Conservation (phyloP, 2,888 invertebrate genomes). For the Mystacides longicornis region DNA sequence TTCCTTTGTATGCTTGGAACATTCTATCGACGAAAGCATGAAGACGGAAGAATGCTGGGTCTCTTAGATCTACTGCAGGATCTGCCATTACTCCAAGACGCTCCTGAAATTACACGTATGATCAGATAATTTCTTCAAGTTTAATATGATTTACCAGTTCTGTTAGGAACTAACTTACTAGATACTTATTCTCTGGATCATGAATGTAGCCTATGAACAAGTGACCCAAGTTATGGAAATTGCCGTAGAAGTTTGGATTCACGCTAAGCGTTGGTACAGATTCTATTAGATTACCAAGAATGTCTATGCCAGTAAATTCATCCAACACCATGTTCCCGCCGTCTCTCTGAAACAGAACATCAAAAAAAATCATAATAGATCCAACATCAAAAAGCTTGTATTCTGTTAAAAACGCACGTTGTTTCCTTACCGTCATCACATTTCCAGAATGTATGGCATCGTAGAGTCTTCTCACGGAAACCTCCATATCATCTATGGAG, state of each 20-base stretch:
- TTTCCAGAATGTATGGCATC: conserved; percentile 52
- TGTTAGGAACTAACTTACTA: conserved; percentile 50
- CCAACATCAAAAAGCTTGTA: too few species aligned
- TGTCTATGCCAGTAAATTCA: conserved; percentile 49
- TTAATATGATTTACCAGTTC: too few species aligned
- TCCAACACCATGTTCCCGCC: conserved; percentile 43
- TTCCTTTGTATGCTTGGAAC: conserved; percentile 64
- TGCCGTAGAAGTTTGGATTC: conserved; percentile 59
- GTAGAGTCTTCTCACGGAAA: conserved; percentile 53
- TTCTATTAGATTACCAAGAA: conserved; percentile 67
- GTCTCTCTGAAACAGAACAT: conserved; percentile 5
- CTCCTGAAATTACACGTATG: conserved; percentile 47
- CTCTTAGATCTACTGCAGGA: conserved; percentile 77
- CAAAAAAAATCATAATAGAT: not conserved
- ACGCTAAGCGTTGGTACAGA: conserved; percentile 53
- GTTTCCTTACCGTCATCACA: not conserved
- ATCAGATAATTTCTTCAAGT: too few species aligned
- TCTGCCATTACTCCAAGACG: conserved; percentile 72
- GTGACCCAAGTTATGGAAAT: conserved; percentile 69
- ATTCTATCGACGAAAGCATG: conserved; percentile 70
- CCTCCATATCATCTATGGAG: conserved; percentile 48
- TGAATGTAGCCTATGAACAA: conserved; percentile 63
- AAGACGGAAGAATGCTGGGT: conserved; percentile 82
- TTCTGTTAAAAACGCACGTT: too few species aligned
- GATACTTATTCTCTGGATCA: conserved; percentile 63